Evolutionary conservation across 2,797 vertebrate species (phyloP), one percentile per base, ranked within the genome.

Genomic region (Psittacula derbiana): DNA sequence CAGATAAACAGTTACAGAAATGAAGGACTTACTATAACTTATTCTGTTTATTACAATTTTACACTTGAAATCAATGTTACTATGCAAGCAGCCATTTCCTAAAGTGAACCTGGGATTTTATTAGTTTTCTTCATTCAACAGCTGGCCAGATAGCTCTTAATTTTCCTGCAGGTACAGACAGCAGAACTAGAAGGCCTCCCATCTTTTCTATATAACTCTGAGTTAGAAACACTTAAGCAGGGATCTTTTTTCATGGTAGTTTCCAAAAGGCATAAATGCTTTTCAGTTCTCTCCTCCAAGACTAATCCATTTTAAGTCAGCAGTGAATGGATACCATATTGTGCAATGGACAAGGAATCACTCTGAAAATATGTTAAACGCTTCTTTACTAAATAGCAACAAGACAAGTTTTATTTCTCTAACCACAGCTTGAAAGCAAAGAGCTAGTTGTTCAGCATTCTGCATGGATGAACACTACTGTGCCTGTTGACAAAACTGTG

Each of bases 391-490:
- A 60, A 58, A 74, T 12, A 58, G 27, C 31, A 85, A 33, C 70
- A 52, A 47, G 27, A 50, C 49, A 86, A 49, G 46, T 75, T 92
- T 88, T 73, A 41, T 79, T 80, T 88, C 62, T 49, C 69, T 43
- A 62, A 55, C 43, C 64, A 95, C 90, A 98, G 98, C 97, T 98
- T 86, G 98, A 97, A 89, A 98, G 98, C 92, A 92, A 58, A 66
- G 97, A 97, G 47, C 8, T 2, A 19, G 38, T 3, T 11, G 58
- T 97, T 15, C 40, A 18, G 50, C 4, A 40, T 5, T 12, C 49
- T 64, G 72, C 66, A 40, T 98, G 97, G 97, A 96, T 98, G 78
- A 97, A 97, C 30, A 97, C 95, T 28, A 97, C 96, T 4, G 94
- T 98, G 44, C 69, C 89, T 12, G 72, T 98, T 80, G 98, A 98